These are phyloP conservation scores for Drosophila prolongata DNA, from an alignment of 2,888 invertebrate species.

Conservation along the genomic window DNA sequence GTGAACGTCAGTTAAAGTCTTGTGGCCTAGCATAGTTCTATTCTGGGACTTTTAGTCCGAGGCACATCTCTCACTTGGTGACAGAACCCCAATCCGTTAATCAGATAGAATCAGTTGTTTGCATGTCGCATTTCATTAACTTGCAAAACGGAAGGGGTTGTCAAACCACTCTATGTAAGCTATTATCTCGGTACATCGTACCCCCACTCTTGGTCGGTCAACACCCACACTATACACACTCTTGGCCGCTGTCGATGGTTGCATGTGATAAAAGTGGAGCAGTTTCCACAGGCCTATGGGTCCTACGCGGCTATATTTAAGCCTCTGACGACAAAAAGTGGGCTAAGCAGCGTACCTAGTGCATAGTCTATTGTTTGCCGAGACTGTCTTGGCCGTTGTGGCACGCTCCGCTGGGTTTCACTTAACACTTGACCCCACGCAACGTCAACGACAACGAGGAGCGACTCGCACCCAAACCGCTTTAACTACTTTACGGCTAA, in stretches of 20 bases:
- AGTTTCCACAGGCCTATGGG: constrained; percentile 26
- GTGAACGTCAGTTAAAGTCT: background rate
- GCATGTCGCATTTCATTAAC: constrained; percentile 50
- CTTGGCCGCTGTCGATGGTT: constrained; percentile 55
- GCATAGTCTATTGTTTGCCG: constrained; percentile 23
- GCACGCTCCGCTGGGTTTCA: constrained; percentile 65
- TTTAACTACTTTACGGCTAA: constrained; percentile 72
- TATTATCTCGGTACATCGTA: background rate
- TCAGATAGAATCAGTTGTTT: constrained; percentile 35
- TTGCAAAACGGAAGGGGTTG: constrained; percentile 34
- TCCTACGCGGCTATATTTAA: constrained; percentile 52
- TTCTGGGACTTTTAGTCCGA: background rate
- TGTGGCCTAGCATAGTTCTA: background rate
- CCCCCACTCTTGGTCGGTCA: background rate
- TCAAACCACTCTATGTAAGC: constrained; percentile 18
- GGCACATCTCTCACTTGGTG: background rate
- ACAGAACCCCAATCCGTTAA: constrained; percentile 25
- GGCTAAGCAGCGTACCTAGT: constrained; percentile 50
- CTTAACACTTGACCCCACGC: constrained; percentile 75
- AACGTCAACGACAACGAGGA: constrained; percentile 39
- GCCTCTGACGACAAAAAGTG: constrained; percentile 48
- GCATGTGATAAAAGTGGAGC: constrained; percentile 77
- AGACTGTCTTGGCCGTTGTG: constrained; percentile 25
- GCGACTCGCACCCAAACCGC: constrained; percentile 39
- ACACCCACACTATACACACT: constrained; percentile 38